phyloP scores from a whole-genome alignment of 2,797 vertebrate genomes.

The Platyrinchus mystaceus region DNA sequence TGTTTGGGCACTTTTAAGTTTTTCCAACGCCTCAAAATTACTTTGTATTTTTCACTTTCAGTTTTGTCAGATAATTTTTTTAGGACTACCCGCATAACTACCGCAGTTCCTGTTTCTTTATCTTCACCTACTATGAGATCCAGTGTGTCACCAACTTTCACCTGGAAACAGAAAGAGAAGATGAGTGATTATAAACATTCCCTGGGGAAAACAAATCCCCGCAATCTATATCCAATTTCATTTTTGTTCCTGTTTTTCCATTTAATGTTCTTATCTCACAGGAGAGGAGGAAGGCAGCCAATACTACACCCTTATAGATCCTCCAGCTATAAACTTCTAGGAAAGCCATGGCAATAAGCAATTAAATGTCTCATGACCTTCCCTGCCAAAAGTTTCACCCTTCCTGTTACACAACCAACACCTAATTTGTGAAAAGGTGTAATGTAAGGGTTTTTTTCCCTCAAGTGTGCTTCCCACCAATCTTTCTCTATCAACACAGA shows the following conservation, averaged over 20 bases:
- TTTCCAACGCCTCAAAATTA: conserved; percentile 90
- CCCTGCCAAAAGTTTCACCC: background rate
- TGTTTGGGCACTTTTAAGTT: conserved; percentile 81
- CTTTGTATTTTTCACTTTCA: conserved; percentile 82
- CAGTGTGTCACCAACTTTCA: conserved; percentile 90
- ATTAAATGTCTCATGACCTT: background rate
- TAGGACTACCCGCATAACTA: conserved; percentile 87
- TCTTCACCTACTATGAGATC: conserved; percentile 87
- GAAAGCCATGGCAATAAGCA: background rate
- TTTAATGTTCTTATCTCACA: background rate
- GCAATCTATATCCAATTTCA: background rate
- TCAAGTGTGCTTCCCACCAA: background rate
- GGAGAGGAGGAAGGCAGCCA: background rate
- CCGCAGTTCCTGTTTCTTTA: conserved; percentile 80
- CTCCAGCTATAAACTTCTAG: background rate
- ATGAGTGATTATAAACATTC: background rate
- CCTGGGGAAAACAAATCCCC: background rate
- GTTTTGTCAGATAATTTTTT: conserved; percentile 78
- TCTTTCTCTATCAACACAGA: background rate
- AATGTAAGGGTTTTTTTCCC: background rate
- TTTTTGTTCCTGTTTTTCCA: background rate
- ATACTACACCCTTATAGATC: background rate
- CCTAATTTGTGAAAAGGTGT: background rate
- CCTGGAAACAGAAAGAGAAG: conserved; percentile 74
- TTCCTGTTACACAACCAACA: background rate